phyloP scores from a whole-genome alignment of 2,888 invertebrate genomes.

The Lasioglossum leucozonium region DNA sequence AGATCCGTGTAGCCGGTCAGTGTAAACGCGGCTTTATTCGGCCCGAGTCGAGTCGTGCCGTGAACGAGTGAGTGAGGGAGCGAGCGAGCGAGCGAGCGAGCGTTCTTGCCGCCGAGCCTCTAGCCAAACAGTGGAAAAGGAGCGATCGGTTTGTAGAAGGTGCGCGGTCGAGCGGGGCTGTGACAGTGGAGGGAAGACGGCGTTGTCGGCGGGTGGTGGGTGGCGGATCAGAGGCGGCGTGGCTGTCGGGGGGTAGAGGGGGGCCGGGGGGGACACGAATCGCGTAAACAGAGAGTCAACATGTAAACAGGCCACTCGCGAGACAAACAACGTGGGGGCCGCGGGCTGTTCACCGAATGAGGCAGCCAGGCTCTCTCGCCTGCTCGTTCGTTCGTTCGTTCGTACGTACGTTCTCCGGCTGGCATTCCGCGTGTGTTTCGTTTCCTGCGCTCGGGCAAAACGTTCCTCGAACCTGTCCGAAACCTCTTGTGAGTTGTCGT shows the following conservation, averaged over 20 bases:
- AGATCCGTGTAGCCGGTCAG: conserved; percentile 41
- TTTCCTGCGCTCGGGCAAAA: conserved; percentile 16
- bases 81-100: conserved; percentile 19
- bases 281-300: conserved; percentile 85
- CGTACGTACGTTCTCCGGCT: conserved; percentile 52
- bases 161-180: conserved; percentile 46
- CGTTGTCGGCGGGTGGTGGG: conserved; percentile 52
- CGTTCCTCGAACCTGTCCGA: conserved; percentile 43
- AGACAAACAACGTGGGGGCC: conserved; percentile 85
- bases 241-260: conserved; percentile 42
- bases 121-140: conserved; percentile 35
- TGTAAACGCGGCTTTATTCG: conserved; percentile 71
- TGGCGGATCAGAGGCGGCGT: conserved; percentile 51
- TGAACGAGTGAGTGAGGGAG: conserved; percentile 20
- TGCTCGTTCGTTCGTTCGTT: conserved; percentile 61
- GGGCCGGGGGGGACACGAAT: conserved; percentile 74
- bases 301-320: conserved; percentile 85
- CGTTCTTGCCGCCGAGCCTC: neutral
- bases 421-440: conserved; percentile 51
- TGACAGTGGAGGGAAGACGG: conserved; percentile 53
- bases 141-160: conserved; percentile 36
- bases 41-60: conserved; percentile 5
- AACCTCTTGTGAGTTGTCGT: neutral
- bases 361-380: conserved; percentile 68
- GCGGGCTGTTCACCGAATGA: conserved; percentile 81